A percentile compares a stretch with the other conserved stretches of the same genome.
These are phyloP conservation scores for Drosophila prosaltans DNA, from an alignment of 1,140 invertebrate genomes.

Conservation along the genomic window DNA sequence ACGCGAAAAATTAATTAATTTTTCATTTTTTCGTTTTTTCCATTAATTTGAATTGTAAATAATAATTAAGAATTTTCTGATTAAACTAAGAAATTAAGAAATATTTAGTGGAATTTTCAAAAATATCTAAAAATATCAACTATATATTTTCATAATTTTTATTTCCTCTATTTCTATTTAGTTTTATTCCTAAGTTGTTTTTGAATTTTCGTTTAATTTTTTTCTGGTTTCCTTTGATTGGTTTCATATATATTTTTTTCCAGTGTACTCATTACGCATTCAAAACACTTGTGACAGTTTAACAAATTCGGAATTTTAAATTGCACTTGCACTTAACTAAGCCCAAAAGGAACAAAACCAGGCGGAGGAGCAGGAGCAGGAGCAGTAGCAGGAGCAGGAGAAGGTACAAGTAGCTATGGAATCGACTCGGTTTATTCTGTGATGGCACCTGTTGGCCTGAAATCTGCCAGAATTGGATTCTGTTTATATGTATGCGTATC, in stretches of 20 bases:
- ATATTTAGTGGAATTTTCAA: no score
- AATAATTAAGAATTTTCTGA: neutral
- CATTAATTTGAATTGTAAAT: neutral
- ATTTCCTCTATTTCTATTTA: no score
- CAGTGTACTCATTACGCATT: conserved; percentile 69
- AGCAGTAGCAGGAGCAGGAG: neutral
- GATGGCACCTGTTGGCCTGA: conserved; percentile 59
- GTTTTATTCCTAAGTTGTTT: neutral
- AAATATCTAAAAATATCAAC: no score
- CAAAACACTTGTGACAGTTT: conserved; percentile 76
- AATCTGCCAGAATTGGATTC: neutral
- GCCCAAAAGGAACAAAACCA: conserved; percentile 24
- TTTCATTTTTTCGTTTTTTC: neutral
- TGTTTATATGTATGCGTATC: conserved; percentile 1
- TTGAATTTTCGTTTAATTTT: neutral
- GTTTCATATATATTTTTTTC: neutral
- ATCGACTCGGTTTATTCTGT: conserved; percentile 10
- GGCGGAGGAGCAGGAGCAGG: neutral
- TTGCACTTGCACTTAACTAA: conserved; percentile 70
- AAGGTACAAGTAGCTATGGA: neutral
- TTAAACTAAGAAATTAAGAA: no score
- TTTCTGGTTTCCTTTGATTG: no score
- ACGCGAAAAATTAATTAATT: conserved; percentile 18
- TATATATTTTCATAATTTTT: no score
- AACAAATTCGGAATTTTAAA: conserved; percentile 79